A percentile compares a stretch with the other conserved stretches of the same genome.
These are phyloP conservation scores for Tichodroma muraria DNA, from an alignment of 2,113 vertebrate genomes.

Conservation along the genomic window DNA sequence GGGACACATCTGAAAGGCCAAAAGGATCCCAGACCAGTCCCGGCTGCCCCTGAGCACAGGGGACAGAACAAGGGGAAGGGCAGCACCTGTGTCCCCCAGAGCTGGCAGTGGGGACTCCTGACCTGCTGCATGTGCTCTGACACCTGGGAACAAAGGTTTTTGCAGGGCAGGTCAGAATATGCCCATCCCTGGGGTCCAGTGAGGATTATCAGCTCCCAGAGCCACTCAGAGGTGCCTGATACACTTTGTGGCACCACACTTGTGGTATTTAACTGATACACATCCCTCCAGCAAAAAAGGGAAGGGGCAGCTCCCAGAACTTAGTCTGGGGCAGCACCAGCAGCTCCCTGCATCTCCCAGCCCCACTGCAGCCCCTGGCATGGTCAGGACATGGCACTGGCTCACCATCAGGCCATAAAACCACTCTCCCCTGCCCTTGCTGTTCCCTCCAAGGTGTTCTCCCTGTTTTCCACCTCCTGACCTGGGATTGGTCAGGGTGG, in stretches of 20 bases:
- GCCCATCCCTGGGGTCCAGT: not conserved
- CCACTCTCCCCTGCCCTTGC: not conserved
- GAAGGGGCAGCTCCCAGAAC: not conserved
- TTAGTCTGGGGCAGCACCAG: not conserved
- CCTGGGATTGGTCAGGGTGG: fast-evolving
- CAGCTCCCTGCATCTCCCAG: not conserved
- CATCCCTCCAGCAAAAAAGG: not conserved
- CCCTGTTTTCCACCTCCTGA: not conserved
- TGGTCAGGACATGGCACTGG: fast-evolving
- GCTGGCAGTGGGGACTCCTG: not conserved
- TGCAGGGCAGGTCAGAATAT: not conserved
- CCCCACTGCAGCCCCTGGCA: fast-evolving
- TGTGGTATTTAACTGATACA: not conserved
- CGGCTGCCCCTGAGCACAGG: not conserved
- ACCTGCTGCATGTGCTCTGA: not conserved
- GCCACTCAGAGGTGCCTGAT: fast-evolving
- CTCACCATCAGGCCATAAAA: not conserved
- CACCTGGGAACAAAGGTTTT: not conserved
- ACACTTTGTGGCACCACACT: not conserved
- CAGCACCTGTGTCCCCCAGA: not conserved
- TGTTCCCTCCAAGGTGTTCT: not conserved
- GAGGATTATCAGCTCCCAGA: not conserved
- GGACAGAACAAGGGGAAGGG: not conserved
- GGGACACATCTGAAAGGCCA: not conserved
- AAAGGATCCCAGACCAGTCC: not conserved